Evolutionary conservation across 2,797 vertebrate species (phyloP).

Genomic region (Morelia viridis): DNA sequence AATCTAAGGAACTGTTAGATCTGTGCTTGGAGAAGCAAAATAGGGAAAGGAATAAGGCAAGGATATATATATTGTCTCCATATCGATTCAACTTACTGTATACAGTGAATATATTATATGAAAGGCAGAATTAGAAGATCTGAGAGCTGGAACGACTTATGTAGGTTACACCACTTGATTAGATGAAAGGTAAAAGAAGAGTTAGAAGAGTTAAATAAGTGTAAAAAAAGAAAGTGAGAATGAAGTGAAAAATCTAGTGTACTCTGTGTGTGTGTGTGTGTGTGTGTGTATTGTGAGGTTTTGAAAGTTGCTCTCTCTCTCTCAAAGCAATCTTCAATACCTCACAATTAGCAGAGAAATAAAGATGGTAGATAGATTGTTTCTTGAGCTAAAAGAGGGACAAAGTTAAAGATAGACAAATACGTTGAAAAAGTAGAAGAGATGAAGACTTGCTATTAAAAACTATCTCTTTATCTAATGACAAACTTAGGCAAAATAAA

Average conservation of each 20-base stretch:
- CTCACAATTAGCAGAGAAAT: no score
- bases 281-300: no score
- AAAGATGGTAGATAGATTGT: no score
- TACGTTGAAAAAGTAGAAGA: no score
- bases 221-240: neutral
- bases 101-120: neutral
- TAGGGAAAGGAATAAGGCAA: neutral
- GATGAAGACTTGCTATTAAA: no score
- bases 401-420: no score
- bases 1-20: neutral
- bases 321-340: no score
- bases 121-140: neutral
- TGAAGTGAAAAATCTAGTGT: neutral
- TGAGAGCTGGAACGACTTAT: neutral
- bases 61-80: neutral
- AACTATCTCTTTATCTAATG: no score
- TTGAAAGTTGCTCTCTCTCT: no score
- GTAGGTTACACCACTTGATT: neutral
- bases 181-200: neutral
- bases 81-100: neutral
- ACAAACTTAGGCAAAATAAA: no score
- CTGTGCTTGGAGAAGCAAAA: neutral
- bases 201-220: neutral
- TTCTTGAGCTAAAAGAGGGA: no score
- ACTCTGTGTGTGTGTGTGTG: neutral